Conservation (phyloP, 2,113 vertebrate genomes). For the Perca flavescens region DNA sequence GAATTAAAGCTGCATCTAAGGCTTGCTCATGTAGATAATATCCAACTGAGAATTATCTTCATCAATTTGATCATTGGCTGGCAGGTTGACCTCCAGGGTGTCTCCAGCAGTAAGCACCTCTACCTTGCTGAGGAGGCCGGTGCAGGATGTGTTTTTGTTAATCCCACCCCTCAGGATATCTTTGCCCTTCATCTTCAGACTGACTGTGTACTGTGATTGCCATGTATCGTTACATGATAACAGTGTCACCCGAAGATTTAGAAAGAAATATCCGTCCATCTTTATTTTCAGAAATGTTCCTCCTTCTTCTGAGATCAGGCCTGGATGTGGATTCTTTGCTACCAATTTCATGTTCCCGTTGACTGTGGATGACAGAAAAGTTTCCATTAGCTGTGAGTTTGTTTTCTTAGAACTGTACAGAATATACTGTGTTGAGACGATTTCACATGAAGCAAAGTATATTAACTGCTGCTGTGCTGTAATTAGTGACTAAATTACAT, state of each 20-base stretch:
- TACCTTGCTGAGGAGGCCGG: constrained; percentile 61
- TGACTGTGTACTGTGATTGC: not conserved
- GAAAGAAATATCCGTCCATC: constrained; percentile 69
- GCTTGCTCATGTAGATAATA: constrained; percentile 51
- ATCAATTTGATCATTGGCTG: rapidly evolving
- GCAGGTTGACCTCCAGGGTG: rapidly evolving
- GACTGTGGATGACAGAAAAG: constrained; percentile 18
- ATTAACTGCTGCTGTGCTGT: not conserved
- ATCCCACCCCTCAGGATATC: rapidly evolving
- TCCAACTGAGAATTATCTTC: constrained; percentile 2
- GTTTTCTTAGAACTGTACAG: not conserved
- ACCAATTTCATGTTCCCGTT: rapidly evolving
- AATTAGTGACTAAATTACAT: not conserved
- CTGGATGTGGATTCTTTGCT: rapidly evolving
- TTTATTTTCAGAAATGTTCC: rapidly evolving
- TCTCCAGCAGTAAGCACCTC: rapidly evolving
- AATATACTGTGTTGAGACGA: rapidly evolving
- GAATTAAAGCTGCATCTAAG: not conserved
- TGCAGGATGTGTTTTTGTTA: constrained; percentile 39
- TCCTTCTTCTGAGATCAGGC: rapidly evolving
- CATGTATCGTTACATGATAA: rapidly evolving
- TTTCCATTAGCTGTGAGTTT: not conserved
- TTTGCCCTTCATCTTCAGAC: rapidly evolving
- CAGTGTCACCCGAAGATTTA: constrained; percentile 71
- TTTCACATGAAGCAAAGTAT: rapidly evolving